phyloP scores from a whole-genome alignment of 2,113 vertebrate species.

The Mirza zaza region DNA sequence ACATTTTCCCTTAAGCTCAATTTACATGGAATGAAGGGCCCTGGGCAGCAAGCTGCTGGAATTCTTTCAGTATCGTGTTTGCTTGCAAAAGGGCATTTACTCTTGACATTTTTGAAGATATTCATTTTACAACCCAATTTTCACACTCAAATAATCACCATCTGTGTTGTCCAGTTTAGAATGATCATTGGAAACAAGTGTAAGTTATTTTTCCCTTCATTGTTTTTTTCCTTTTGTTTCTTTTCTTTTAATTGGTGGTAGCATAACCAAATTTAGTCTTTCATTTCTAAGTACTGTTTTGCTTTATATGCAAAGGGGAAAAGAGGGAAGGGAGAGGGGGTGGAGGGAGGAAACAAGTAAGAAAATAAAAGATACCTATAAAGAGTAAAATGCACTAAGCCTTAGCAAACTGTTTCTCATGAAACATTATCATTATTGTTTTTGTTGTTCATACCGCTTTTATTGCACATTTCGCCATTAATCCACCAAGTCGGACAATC shows the following conservation, averaged over 20 bases:
- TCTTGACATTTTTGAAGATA: slow-evolving; percentile 78
- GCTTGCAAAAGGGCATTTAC: slow-evolving; percentile 76
- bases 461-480: neutral
- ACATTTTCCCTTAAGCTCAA: slow-evolving; percentile 58
- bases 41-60: slow-evolving; percentile 50
- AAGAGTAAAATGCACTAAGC: neutral
- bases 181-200: neutral
- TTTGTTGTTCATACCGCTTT: neutral
- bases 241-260: neutral
- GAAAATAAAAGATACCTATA: neutral
- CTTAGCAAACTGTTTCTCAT: neutral
- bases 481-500: neutral
- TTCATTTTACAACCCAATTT: slow-evolving; percentile 73
- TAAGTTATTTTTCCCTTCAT: neutral
- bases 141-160: slow-evolving; percentile 77
- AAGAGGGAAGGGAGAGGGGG: neutral
- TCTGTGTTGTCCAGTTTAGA: slow-evolving; percentile 70
- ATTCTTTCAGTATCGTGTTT: slow-evolving; percentile 68
- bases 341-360: neutral
- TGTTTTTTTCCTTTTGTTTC: neutral
- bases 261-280: neutral
- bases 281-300: neutral
- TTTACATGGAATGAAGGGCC: slow-evolving; percentile 53
- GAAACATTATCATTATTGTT: neutral
- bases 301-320: neutral